Evolutionary conservation across 2,888 invertebrate species (phyloP).

Genomic region (Hemaris fuciformis): DNA sequence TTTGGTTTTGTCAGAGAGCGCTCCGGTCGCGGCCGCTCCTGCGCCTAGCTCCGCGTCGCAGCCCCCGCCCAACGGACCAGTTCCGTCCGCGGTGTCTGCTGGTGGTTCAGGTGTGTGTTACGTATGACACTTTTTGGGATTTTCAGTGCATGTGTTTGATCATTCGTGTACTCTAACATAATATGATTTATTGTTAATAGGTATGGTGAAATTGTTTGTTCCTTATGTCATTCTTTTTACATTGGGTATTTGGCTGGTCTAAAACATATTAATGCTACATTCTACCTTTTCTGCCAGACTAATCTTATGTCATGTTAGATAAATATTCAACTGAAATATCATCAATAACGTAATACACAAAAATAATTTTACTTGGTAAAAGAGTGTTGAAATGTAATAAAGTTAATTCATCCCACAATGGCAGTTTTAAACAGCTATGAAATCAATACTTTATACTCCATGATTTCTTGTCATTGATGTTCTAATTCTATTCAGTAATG

Average conservation of each 20-base stretch:
- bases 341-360: not conserved
- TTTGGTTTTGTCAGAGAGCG: conserved; percentile 22
- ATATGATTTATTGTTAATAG: not conserved
- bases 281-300: not conserved
- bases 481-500: too few relatives aligned
- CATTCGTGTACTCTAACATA: not conserved
- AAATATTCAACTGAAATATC: not conserved
- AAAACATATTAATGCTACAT: not conserved
- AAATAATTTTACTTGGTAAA: too few relatives aligned
- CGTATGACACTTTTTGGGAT: not conserved
- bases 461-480: too few relatives aligned
- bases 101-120: conserved; percentile 10
- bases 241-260: not conserved
- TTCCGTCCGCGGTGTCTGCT: conserved; percentile 28
- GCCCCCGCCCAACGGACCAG: conserved; percentile 39
- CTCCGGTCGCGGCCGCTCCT: conserved; percentile 24
- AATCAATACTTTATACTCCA: too few relatives aligned
- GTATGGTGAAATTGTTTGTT: not conserved
- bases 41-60: conserved; percentile 25
- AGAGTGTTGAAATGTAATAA: too few relatives aligned
- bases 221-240: not conserved
- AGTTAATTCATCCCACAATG: too few relatives aligned
- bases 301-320: not conserved
- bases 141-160: not conserved
- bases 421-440: too few relatives aligned